Evolutionary conservation across 1,140 invertebrate species (phyloP).

Genomic region (Subanguina moxae): DNA sequence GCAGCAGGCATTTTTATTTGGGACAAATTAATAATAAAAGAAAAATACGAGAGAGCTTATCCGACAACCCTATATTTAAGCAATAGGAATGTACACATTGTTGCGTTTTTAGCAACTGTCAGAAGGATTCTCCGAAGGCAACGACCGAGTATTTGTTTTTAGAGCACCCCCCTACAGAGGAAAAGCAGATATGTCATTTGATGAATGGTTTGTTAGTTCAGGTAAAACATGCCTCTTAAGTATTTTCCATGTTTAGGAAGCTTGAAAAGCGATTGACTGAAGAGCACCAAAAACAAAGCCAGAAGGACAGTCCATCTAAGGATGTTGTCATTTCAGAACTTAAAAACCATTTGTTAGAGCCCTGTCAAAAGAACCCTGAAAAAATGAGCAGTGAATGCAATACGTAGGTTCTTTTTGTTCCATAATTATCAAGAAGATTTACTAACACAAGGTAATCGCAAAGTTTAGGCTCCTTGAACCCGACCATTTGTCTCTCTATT

Average conservation of each 20-base stretch:
- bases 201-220: not conserved
- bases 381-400: constrained; percentile 30
- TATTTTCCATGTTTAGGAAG: constrained; percentile 26
- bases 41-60: too few species aligned
- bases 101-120: too few species aligned
- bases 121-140: too few species aligned
- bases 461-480: too few species aligned
- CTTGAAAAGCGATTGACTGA: constrained; percentile 17
- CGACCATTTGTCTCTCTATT: too few species aligned
- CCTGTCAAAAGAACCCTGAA: constrained; percentile 24
- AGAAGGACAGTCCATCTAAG: too few species aligned
- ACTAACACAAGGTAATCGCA: too few species aligned
- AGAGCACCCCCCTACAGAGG: not conserved
- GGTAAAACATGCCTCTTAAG: not conserved
- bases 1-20: too few species aligned
- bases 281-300: constrained; percentile 3
- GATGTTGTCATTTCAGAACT: not conserved
- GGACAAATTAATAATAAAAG: too few species aligned
- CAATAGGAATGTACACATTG: too few species aligned
- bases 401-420: constrained; percentile 1
- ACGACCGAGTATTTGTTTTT: not conserved
- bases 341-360: constrained; percentile 36
- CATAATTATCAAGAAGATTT: too few species aligned
- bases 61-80: too few species aligned
- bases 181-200: not conserved